Evolutionary conservation across 2,797 vertebrate species (phyloP).

Genomic region (Sebastes dallii): DNA sequence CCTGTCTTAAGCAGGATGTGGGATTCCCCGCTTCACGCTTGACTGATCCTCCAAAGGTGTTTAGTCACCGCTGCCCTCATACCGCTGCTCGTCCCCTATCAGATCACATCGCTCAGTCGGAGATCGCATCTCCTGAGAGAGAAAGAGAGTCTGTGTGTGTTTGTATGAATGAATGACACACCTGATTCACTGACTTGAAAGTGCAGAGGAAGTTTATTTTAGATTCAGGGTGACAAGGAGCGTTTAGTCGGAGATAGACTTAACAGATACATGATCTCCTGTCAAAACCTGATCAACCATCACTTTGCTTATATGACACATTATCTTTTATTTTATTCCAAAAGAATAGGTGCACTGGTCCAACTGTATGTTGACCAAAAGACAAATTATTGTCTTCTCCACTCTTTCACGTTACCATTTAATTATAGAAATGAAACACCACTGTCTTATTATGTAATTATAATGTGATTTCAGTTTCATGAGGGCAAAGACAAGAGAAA

Average conservation of each 20-base stretch:
- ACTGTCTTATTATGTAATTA: neutral
- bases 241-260: slow-evolving; percentile 23
- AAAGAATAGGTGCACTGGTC: neutral
- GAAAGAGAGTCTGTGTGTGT: slow-evolving; percentile 42
- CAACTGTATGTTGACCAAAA: neutral
- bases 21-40: slow-evolving; percentile 53
- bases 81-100: slow-evolving; percentile 33
- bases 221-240: slow-evolving; percentile 7
- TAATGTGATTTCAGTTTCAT: neutral
- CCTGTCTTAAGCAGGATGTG: slow-evolving; percentile 61
- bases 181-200: slow-evolving; percentile 24
- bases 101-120: slow-evolving; percentile 30
- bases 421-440: neutral
- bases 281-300: neutral
- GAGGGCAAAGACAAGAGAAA: neutral
- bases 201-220: slow-evolving; percentile 60
- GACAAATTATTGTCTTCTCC: neutral
- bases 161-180: slow-evolving; percentile 26
- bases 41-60: slow-evolving; percentile 60
- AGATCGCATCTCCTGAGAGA: slow-evolving; percentile 20
- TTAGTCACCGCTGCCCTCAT: slow-evolving; percentile 61
- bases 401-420: neutral
- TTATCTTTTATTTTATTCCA: neutral
- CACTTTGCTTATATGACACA: neutral
- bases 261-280: neutral